phyloP scores from a whole-genome alignment of 2,888 invertebrate species.

The Lasioglossum pauxillum region DNA sequence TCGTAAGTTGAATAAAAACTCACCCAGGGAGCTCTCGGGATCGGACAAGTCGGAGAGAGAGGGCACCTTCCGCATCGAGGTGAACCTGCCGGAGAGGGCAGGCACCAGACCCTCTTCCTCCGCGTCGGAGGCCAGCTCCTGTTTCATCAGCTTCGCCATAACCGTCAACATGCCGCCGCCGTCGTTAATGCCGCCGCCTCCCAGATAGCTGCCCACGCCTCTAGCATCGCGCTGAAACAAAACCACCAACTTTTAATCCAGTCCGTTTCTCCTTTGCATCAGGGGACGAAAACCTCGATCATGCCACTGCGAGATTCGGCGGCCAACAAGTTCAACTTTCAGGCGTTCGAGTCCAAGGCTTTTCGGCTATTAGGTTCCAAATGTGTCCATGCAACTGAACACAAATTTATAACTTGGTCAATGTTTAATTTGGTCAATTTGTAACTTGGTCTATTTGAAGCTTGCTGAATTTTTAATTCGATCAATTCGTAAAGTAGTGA shows the following conservation, averaged over 20 bases:
- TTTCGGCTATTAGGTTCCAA: neutral
- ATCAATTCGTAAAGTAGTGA: neutral
- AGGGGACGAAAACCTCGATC: neutral
- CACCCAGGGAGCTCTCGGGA: constrained; percentile 94
- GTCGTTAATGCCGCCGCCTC: constrained; percentile 76
- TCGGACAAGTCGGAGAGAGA: constrained; percentile 96
- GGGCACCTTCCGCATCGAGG: constrained; percentile 94
- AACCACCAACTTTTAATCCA: constrained; percentile 22
- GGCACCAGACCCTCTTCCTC: constrained; percentile 88
- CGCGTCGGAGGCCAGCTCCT: constrained; percentile 86
- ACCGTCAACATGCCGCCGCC: constrained; percentile 82
- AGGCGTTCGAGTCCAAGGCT: neutral
- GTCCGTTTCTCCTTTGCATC: neutral
- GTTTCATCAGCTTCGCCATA: constrained; percentile 85
- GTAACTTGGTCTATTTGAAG: neutral
- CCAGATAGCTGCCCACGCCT: constrained; percentile 77
- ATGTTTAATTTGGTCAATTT: neutral
- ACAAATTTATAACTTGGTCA: neutral
- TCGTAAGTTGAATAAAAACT: constrained; percentile 84
- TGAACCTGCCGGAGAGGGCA: constrained; percentile 85
- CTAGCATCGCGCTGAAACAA: constrained; percentile 79
- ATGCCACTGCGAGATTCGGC: neutral
- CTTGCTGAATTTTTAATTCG: neutral
- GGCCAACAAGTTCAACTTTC: neutral
- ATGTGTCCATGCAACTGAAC: neutral